A percentile compares a stretch with the other conserved stretches of the same genome.
phyloP scores from a whole-genome alignment of 2,113 vertebrate genomes.

The Circaetus gallicus region DNA sequence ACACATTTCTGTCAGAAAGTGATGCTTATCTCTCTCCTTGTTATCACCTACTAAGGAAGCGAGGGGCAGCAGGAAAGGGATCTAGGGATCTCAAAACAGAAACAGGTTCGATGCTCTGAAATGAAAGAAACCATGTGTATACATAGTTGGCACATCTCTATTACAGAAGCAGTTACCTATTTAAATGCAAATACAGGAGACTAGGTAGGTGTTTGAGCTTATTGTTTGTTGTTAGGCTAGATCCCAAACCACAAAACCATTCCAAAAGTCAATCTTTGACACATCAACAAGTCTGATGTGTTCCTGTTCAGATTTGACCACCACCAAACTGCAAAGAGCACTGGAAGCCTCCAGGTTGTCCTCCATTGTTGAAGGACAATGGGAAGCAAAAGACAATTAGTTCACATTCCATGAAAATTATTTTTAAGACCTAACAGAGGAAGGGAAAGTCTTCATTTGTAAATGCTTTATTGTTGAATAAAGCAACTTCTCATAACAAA shows the following conservation, averaged over 20 bases:
- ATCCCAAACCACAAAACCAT: background rate
- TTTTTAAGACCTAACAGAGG: background rate
- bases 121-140: background rate
- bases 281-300: background rate
- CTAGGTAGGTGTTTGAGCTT: background rate
- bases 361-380: background rate
- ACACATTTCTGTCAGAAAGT: background rate
- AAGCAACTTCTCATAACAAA: background rate
- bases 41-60: background rate
- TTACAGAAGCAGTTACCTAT: background rate
- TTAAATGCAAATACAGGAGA: background rate
- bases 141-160: background rate
- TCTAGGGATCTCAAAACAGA: background rate
- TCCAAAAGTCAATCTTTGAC: background rate
- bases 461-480: background rate
- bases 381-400: background rate
- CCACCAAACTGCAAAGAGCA: background rate
- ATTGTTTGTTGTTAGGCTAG: background rate
- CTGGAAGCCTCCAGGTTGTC: background rate
- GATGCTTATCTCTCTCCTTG: background rate
- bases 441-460: background rate
- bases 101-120: background rate
- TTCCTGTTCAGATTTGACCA: background rate
- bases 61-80: background rate
- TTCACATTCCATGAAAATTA: background rate